Percentiles rank a stretch among this genome's conserved stretches.
These are phyloP conservation scores for Antedon bifida DNA, from an alignment of 35 echinoderm and acorn worm genomes.

Conservation along the genomic window DNA sequence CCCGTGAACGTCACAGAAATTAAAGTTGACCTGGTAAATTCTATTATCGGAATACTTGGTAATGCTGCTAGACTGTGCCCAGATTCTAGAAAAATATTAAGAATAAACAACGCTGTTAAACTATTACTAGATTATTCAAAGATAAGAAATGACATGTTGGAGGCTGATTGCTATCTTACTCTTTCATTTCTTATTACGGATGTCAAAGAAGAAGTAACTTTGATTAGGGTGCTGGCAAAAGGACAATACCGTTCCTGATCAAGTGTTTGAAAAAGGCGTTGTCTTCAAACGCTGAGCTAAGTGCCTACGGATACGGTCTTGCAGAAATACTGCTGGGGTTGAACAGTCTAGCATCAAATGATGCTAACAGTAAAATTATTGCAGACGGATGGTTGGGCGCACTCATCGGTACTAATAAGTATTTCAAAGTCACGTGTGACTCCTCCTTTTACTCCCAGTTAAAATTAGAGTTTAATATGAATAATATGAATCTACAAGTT, in stretches of 20 bases:
- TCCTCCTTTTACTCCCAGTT: constrained; percentile 42
- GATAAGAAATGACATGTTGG: constrained; percentile 31
- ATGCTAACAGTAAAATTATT: constrained; percentile 52
- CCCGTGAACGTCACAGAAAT: constrained; percentile 32
- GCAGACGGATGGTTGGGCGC: constrained; percentile 86
- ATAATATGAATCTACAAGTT: constrained; percentile 30
- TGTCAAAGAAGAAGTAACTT: constrained; percentile 41
- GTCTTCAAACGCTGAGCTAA: constrained; percentile 31
- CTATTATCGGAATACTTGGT: constrained; percentile 40
- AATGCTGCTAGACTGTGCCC: constrained; percentile 34
- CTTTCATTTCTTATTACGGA: constrained; percentile 60
- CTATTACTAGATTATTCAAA: constrained; percentile 14
- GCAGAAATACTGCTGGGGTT: constrained; percentile 62
- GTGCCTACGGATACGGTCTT: constrained; percentile 53
- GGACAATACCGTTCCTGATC: constrained; percentile 44
- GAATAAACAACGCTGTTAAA: constrained; percentile 18
- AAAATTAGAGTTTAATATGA: constrained; percentile 36
- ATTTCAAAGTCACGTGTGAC: constrained; percentile 42
- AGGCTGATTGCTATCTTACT: constrained; percentile 36
- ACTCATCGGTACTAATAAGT: constrained; percentile 62
- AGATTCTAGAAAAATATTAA: constrained; percentile 19
- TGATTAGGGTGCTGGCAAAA: constrained; percentile 33
- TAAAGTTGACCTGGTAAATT: constrained; percentile 38
- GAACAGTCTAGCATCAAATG: constrained; percentile 66
- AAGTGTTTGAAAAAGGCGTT: constrained; percentile 46